These are phyloP conservation scores for Drosophila falleni DNA, from an alignment of 2,888 invertebrate species.

Conservation along the genomic window DNA sequence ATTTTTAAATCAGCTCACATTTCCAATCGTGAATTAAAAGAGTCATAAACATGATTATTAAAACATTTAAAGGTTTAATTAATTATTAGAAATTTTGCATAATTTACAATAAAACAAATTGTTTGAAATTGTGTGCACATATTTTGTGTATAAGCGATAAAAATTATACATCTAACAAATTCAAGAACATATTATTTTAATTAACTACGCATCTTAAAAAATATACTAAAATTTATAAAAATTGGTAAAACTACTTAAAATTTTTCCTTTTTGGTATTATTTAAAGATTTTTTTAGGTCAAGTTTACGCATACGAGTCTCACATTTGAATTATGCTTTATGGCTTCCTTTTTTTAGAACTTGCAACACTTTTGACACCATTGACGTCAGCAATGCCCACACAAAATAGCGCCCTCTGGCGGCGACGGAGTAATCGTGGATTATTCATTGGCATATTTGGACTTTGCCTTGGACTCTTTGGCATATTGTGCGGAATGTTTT, in stretches of 20 bases:
- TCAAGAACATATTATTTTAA: too few species aligned
- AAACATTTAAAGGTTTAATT: too few species aligned
- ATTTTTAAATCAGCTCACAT: too few species aligned
- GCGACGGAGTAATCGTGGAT: constrained; percentile 68
- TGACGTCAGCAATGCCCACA: constrained; percentile 73
- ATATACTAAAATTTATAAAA: background rate
- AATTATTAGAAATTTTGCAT: too few species aligned
- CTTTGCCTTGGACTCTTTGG: constrained; percentile 79
- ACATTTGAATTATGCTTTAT: constrained; percentile 23
- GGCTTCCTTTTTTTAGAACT: constrained; percentile 25
- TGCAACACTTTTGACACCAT: constrained; percentile 6
- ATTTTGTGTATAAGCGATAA: too few species aligned
- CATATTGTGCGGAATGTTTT: constrained; percentile 84
- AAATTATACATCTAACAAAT: too few species aligned
- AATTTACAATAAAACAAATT: too few species aligned
- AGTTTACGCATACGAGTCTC: constrained; percentile 3
- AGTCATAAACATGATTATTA: too few species aligned
- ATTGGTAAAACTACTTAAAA: background rate
- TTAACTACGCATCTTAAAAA: background rate
- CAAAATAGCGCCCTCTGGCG: constrained; percentile 71
- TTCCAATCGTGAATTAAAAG: too few species aligned
- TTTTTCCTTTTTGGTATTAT: background rate
- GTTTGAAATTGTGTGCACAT: too few species aligned
- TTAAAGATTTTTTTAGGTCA: background rate
- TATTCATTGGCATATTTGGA: constrained; percentile 77